Evolutionary conservation across 1,140 invertebrate species (phyloP).

Genomic region (Drosophila pectinifera): DNA sequence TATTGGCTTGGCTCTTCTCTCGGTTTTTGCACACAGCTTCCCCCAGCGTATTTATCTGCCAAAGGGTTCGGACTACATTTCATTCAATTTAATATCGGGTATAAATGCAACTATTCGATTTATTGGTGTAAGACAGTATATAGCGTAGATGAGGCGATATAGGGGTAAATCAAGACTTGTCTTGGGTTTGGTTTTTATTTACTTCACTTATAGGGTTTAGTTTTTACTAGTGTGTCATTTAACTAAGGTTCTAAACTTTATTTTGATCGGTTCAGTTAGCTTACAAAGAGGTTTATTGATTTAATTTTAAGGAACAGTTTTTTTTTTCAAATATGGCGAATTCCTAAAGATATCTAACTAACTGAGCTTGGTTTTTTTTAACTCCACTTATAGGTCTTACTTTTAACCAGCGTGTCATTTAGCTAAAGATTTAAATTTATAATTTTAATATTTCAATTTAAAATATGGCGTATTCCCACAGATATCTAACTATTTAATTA

Average conservation of each 20-base stretch:
- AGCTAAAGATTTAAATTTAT: too few species aligned
- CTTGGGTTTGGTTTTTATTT: background rate
- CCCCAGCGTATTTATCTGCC: slow-evolving; percentile 13
- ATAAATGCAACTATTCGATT: slow-evolving; percentile 53
- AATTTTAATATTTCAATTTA: too few species aligned
- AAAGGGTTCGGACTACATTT: slow-evolving; percentile 69
- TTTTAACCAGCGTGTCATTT: too few species aligned
- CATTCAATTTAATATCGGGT: slow-evolving; percentile 70
- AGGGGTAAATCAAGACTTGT: background rate
- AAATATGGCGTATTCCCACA: background rate
- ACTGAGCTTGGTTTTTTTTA: too few species aligned
- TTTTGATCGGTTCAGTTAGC: background rate
- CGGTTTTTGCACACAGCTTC: background rate
- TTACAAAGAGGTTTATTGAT: background rate
- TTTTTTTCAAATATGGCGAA: too few species aligned
- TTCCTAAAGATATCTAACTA: too few species aligned
- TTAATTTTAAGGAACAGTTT: background rate
- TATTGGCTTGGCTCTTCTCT: slow-evolving; percentile 8
- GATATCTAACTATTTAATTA: too few species aligned
- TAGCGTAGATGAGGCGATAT: background rate
- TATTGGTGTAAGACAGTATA: background rate
- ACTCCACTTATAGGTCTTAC: too few species aligned
- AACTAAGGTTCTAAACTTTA: background rate
- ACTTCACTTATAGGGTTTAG: background rate
- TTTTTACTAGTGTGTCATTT: background rate